These are phyloP conservation scores for Rotaria macrura DNA, from an alignment of 2,888 invertebrate genomes.

Conservation along the genomic window DNA sequence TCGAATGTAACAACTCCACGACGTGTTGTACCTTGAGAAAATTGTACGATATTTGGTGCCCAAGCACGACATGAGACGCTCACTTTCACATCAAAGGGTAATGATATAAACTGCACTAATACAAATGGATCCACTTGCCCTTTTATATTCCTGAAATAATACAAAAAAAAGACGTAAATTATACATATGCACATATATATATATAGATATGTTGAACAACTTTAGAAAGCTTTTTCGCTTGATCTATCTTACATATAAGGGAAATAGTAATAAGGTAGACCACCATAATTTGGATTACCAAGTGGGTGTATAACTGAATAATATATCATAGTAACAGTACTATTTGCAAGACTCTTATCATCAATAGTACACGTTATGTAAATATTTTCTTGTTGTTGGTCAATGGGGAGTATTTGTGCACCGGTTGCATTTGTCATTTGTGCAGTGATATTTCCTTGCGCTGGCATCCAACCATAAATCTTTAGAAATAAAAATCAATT, in stretches of 20 bases:
- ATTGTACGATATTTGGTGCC: not conserved
- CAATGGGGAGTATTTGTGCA: not conserved
- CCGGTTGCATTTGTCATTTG: not conserved
- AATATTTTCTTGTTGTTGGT: not conserved
- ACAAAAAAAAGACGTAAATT: not conserved
- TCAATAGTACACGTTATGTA: not conserved
- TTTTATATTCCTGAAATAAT: not conserved
- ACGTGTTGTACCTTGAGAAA: not conserved
- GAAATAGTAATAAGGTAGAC: not conserved
- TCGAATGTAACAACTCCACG: not conserved
- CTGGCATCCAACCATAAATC: not conserved
- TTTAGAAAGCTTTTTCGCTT: no score
- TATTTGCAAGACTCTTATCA: no score
- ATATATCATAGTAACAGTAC: not conserved
- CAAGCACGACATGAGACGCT: not conserved
- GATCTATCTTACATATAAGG: not conserved
- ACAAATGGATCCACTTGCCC: not conserved
- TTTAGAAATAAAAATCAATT: not conserved
- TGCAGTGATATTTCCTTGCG: not conserved
- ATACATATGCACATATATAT: no score
- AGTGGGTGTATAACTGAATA: not conserved
- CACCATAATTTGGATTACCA: not conserved
- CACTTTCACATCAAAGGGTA: not conserved
- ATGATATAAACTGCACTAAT: not conserved
- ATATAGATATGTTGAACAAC: no score